Percentiles rank a stretch among this genome's conserved stretches.
These are phyloP conservation scores for Tenodera sinensis DNA, from an alignment of 2,888 invertebrate genomes.

Conservation along the genomic window DNA sequence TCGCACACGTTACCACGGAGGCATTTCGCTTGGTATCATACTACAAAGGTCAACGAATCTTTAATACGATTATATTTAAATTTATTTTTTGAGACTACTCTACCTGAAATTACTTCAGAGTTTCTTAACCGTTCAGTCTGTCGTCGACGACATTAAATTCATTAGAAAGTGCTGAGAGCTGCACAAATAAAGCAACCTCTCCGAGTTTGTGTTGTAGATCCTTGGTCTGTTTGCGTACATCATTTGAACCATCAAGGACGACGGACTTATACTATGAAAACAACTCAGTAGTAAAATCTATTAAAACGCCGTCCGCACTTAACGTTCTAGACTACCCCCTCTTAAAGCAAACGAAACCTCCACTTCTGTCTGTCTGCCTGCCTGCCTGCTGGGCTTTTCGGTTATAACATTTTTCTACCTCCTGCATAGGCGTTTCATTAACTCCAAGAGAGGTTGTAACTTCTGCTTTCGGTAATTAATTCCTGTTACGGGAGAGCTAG, in stretches of 20 bases:
- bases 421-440: neutral
- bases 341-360: neutral
- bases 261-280: neutral
- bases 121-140: too few relatives aligned
- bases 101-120: too few relatives aligned
- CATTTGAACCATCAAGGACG: neutral
- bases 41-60: too few relatives aligned
- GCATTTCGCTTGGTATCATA: too few relatives aligned
- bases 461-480: too few relatives aligned
- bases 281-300: neutral
- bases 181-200: neutral
- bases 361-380: too few relatives aligned
- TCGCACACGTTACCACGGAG: too few relatives aligned
- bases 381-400: neutral
- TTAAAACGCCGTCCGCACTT: neutral
- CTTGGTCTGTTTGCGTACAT: neutral
- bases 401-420: neutral
- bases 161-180: neutral
- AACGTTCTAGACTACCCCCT: neutral
- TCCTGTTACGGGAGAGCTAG: too few relatives aligned
- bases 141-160: neutral
- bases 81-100: too few relatives aligned
- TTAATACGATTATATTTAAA: too few relatives aligned
- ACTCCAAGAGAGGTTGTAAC: neutral
- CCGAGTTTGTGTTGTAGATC: neutral